Evolutionary conservation across 2,113 vertebrate genomes (phyloP), one percentile per base, ranked within the genome.

Genomic region (Mormyrus lacerda): DNA sequence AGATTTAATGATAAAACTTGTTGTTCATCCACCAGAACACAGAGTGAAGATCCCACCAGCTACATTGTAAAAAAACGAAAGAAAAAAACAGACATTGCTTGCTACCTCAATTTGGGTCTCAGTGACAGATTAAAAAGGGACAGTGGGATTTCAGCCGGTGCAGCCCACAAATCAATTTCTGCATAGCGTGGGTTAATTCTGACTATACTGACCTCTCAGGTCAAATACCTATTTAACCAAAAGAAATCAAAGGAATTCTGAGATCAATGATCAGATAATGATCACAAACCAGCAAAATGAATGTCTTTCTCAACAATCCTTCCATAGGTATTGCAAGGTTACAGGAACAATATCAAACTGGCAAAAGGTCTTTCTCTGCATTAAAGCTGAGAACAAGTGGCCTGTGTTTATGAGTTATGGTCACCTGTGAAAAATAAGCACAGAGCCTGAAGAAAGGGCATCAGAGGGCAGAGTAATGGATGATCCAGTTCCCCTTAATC

Each of bases 1-100:
- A 88, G 84, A 92, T 92, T 89, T 89, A 92, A 89, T 89, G 76
- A 79, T 27, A 58, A 19, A 73, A 87, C 27, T 45, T 65, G 58
- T 89, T 50, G 48, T 87, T 90, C 91, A 85, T 88, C 88, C 47
- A 73, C 84, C 31, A 50, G 6, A 8, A 24, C 0, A 2, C 47
- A 89, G 88, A 88, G 85, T 86, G 55, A 89, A 73, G 44, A 42
- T 65, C 8, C 2, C 17, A 58, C 90, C 42, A 31, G 44, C 89
- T 86, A 58, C 15, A 9, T 86, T 79, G 19, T 86, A 79, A 17
- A 76, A 76, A 73, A 35, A 73, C 9, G 15, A 73, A 73, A 73
- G 44, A 42, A 42, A 79, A 42, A 21, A 73, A 61, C 35, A 87
- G 35, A 58, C 69, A 48, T 87, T 24, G 45, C 48, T 55, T 91